Percentiles rank a stretch among this genome's conserved stretches.
phyloP scores from a whole-genome alignment of 2,797 vertebrate genomes.

The Limnodromus scolopaceus region DNA sequence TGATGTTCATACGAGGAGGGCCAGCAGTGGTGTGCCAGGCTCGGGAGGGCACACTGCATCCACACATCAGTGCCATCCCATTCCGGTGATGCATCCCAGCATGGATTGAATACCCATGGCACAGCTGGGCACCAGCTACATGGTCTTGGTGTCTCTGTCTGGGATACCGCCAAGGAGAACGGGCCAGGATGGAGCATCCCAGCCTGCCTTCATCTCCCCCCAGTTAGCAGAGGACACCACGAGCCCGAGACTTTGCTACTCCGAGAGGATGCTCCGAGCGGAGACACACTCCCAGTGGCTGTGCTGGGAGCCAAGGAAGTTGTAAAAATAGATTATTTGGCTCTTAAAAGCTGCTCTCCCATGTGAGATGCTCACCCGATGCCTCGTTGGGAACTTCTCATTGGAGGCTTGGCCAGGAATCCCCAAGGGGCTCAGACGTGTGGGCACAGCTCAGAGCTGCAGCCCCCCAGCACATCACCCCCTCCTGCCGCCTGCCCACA shows the following conservation, averaged over 20 bases:
- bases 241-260: fast-evolving
- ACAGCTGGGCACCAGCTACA: fast-evolving
- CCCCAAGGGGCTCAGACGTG: fast-evolving
- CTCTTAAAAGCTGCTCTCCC: neutral
- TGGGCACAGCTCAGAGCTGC: neutral
- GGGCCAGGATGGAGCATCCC: neutral
- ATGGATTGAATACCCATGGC: no score
- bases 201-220: neutral
- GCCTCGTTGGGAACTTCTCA: neutral
- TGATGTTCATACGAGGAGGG: fast-evolving
- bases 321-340: neutral
- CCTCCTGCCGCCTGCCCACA: fast-evolving
- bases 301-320: neutral
- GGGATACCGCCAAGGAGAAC: fast-evolving
- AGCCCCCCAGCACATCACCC: no score
- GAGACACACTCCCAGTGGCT: fast-evolving
- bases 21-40: neutral
- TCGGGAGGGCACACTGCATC: neutral
- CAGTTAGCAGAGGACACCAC: neutral
- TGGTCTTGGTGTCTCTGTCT: neutral
- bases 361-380: neutral
- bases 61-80: neutral
- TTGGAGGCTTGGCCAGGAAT: neutral
- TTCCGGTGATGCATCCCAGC: fast-evolving
- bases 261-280: fast-evolving